Percentiles rank a stretch among this genome's conserved stretches.
These are phyloP conservation scores for Drosophila histrio DNA, from an alignment of 2,888 invertebrate genomes.

Conservation along the genomic window DNA sequence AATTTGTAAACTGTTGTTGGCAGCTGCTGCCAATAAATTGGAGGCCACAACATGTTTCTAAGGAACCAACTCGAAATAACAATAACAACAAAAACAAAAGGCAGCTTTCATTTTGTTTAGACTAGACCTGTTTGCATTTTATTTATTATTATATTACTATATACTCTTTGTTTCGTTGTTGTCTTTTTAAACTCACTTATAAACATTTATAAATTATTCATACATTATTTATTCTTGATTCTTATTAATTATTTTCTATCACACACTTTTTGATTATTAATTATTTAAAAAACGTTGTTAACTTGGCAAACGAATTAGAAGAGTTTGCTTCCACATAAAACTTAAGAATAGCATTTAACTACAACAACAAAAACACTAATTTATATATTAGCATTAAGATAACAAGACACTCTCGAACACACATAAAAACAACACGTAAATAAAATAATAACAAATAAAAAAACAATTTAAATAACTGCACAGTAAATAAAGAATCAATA, in stretches of 20 bases:
- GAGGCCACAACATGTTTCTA: constrained; percentile 14
- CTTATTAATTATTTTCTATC: constrained; percentile 16
- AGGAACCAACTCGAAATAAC: constrained; percentile 54
- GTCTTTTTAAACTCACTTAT: constrained; percentile 13
- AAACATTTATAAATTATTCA: constrained; percentile 22
- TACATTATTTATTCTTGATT: constrained; percentile 41
- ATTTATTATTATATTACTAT: constrained; percentile 46
- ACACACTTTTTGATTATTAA: constrained; percentile 26
- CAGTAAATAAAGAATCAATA: constrained; percentile 27
- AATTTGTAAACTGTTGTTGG: constrained; percentile 27
- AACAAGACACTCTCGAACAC: constrained; percentile 25
- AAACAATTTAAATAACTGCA: constrained; percentile 31
- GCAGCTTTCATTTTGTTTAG: constrained; percentile 8
- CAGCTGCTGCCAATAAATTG: constrained; percentile 8
- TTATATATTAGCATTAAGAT: constrained; percentile 52
- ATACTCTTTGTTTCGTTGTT: constrained; percentile 38
- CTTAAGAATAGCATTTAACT: constrained; percentile 70
- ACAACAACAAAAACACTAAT: constrained; percentile 36
- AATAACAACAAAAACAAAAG: background rate
- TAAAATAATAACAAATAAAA: constrained; percentile 27
- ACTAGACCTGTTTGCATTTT: constrained; percentile 26
- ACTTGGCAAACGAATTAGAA: constrained; percentile 45
- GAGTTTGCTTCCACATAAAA: constrained; percentile 61
- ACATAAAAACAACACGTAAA: constrained; percentile 22
- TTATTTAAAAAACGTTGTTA: constrained; percentile 56